Percentiles rank a stretch among this genome's conserved stretches.
These are phyloP conservation scores for Alethe diademata DNA, from an alignment of 2,113 vertebrate species.

Conservation along the genomic window DNA sequence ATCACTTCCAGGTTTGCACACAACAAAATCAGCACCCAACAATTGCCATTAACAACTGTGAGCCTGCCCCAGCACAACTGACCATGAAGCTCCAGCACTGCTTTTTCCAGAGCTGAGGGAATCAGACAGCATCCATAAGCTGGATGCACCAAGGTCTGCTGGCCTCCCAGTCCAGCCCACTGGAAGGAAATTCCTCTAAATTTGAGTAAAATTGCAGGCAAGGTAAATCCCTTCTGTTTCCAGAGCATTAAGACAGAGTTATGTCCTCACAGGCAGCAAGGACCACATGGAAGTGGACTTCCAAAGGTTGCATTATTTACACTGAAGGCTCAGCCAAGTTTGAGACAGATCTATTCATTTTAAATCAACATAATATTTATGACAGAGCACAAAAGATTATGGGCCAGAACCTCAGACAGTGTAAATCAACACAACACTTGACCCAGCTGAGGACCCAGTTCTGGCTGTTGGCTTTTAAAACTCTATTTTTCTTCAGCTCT, in stretches of 20 bases:
- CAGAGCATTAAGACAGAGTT: neutral
- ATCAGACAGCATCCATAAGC: neutral
- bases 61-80: accelerated
- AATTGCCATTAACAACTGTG: neutral
- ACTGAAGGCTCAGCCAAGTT: neutral
- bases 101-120: neutral
- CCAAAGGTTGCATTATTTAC: neutral
- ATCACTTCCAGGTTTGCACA: neutral
- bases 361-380: neutral
- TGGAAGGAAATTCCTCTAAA: neutral
- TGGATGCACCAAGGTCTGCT: neutral
- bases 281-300: neutral
- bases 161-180: neutral
- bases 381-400: neutral
- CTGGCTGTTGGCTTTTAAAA: conserved; percentile 8
- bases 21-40: accelerated
- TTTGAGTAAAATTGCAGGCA: neutral
- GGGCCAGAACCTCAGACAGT: neutral
- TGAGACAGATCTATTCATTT: neutral
- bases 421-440: neutral
- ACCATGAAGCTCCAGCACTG: accelerated
- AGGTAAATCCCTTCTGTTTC: neutral
- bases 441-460: neutral
- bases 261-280: neutral
- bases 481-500: neutral